Percentiles rank a stretch among this genome's conserved stretches.
Evolutionary conservation across 2,888 invertebrate genomes (phyloP).

Genomic region (Muschampia plurimacula): DNA sequence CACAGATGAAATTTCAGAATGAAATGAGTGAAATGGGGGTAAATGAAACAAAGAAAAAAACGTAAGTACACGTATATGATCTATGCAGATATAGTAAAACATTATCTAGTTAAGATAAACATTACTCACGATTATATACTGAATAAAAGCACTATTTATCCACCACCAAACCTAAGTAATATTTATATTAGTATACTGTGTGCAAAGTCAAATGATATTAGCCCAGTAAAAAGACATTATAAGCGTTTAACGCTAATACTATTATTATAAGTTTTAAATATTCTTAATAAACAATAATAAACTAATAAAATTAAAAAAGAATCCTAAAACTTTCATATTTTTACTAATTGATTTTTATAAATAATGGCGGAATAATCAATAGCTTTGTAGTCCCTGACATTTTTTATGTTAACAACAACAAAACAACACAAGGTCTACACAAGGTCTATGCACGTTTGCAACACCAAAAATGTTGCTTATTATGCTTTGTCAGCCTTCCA

Average conservation of each 20-base stretch:
- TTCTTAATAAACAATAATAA: background rate
- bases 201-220: constrained; percentile 43
- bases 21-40: constrained; percentile 8
- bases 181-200: constrained; percentile 68
- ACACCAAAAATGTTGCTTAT: background rate
- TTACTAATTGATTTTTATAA: too few relatives aligned
- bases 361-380: too few relatives aligned
- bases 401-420: too few relatives aligned
- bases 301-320: background rate
- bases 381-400: too few relatives aligned
- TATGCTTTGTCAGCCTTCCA: background rate
- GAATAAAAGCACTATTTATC: constrained; percentile 73
- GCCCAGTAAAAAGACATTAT: constrained; percentile 29
- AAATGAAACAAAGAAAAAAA: constrained; percentile 61
- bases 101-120: constrained; percentile 63
- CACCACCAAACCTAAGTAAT: constrained; percentile 74
- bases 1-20: background rate
- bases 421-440: too few relatives aligned
- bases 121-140: constrained; percentile 73
- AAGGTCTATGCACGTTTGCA: background rate
- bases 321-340: too few relatives aligned
- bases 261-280: background rate
- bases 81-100: constrained; percentile 66
- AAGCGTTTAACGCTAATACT: constrained; percentile 10
- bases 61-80: constrained; percentile 66